phyloP scores from a whole-genome alignment of 2,113 vertebrate genomes.

The Calyptomena viridis region DNA sequence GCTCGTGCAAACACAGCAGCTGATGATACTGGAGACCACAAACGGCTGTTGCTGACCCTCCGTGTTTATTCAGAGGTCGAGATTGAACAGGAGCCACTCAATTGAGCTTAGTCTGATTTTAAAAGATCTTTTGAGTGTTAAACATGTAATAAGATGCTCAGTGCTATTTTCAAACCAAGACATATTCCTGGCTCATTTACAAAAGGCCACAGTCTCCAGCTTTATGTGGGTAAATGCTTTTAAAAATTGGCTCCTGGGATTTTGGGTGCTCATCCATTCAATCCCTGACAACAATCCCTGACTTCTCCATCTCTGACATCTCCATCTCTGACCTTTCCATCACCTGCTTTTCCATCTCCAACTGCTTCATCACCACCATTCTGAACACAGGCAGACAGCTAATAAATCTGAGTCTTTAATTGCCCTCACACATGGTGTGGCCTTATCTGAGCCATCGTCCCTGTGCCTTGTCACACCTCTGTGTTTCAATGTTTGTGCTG shows the following conservation, averaged over 20 bases:
- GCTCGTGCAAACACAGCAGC: not conserved
- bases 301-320: not conserved
- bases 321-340: not conserved
- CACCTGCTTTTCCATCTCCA: not conserved
- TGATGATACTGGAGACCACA: not conserved
- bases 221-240: not conserved
- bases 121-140: not conserved
- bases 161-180: not conserved
- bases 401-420: not conserved
- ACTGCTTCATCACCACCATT: not conserved
- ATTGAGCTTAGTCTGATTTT: not conserved
- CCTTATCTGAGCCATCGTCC: not conserved
- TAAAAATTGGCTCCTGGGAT: not conserved
- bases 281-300: not conserved
- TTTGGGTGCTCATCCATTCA: not conserved
- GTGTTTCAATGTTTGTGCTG: not conserved
- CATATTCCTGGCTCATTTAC: not conserved
- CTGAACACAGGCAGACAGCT: not conserved
- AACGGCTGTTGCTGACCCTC: fast-evolving
- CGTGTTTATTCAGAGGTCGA: not conserved
- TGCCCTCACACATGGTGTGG: not conserved
- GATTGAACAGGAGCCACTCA: not conserved
- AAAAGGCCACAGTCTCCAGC: not conserved
- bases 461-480: not conserved
- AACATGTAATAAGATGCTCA: not conserved